These are phyloP conservation scores for Megalonaias nervosa DNA, from an alignment of 1,140 invertebrate species.

Conservation along the genomic window DNA sequence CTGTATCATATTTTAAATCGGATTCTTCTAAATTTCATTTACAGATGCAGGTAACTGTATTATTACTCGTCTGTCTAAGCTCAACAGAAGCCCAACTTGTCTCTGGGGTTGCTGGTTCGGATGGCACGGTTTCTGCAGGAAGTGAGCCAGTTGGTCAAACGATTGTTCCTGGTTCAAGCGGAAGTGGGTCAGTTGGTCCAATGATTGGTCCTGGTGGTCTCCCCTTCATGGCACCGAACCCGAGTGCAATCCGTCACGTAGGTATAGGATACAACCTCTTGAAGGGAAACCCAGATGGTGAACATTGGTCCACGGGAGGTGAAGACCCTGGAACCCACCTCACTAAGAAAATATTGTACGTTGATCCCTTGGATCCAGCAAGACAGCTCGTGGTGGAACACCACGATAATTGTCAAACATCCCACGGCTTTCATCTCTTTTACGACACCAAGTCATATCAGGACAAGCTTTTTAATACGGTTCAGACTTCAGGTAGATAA, in stretches of 20 bases:
- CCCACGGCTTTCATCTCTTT: slow-evolving; percentile 26
- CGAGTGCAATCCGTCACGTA: slow-evolving; percentile 25
- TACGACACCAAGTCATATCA: slow-evolving; percentile 47
- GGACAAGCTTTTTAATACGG: slow-evolving; percentile 36
- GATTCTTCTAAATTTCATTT: too few species aligned
- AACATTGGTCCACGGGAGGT: slow-evolving; percentile 30
- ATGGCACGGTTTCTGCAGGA: too few species aligned
- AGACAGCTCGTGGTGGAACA: slow-evolving; percentile 29
- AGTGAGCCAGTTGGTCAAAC: not conserved
- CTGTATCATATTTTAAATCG: too few species aligned
- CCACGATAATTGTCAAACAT: slow-evolving; percentile 35
- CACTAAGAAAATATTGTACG: slow-evolving; percentile 37
- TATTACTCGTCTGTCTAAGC: too few species aligned
- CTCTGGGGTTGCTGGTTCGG: too few species aligned
- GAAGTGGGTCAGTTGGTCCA: not conserved
- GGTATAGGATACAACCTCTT: slow-evolving; percentile 47
- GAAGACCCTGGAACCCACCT: slow-evolving; percentile 42
- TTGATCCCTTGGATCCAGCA: slow-evolving; percentile 16
- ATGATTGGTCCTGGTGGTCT: not conserved
- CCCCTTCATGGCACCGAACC: slow-evolving; percentile 16
- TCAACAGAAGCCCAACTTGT: too few species aligned
- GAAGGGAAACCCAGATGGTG: slow-evolving; percentile 46
- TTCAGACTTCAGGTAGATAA: slow-evolving; percentile 33
- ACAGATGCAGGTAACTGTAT: too few species aligned
- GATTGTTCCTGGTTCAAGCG: not conserved